phyloP scores from a whole-genome alignment of 2,888 invertebrate genomes.

The Myopa tessellatipennis region DNA sequence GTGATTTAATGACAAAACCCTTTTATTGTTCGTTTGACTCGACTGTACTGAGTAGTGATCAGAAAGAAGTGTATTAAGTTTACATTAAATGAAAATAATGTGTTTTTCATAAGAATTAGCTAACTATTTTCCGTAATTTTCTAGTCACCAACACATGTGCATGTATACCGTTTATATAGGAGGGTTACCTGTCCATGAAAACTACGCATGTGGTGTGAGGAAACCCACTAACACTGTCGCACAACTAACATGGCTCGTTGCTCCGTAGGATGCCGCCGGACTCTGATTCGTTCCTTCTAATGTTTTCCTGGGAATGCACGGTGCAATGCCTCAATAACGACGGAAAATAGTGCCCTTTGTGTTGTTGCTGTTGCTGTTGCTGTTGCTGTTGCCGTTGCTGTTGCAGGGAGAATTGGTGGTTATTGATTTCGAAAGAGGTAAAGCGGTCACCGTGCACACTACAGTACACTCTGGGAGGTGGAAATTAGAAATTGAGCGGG shows the following conservation, averaged over 20 bases:
- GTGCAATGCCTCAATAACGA: conserved; percentile 1
- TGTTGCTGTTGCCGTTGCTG: not conserved
- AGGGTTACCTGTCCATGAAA: too few species aligned
- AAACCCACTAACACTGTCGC: not conserved
- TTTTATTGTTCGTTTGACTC: too few species aligned
- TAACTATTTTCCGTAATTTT: too few species aligned
- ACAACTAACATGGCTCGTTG: conserved; percentile 2
- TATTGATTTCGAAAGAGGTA: conserved; percentile 28
- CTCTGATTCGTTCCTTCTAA: conserved; percentile 1
- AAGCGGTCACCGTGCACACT: conserved; percentile 3
- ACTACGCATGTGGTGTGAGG: not conserved
- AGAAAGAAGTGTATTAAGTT: too few species aligned
- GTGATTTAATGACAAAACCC: too few species aligned
- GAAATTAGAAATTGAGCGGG: not conserved
- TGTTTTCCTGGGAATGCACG: conserved; percentile 15
- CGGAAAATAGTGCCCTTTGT: conserved; percentile 1
- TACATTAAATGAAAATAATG: too few species aligned
- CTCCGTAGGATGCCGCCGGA: conserved; percentile 2
- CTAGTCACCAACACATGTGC: too few species aligned
- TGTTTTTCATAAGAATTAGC: too few species aligned
- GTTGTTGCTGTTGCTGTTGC: not conserved
- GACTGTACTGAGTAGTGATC: too few species aligned
- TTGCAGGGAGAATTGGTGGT: conserved; percentile 4
- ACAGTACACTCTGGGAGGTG: not conserved
- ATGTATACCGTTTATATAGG: too few species aligned